Evolutionary conservation across 2,797 vertebrate species (phyloP).

Genomic region (Sciurus vulgaris): DNA sequence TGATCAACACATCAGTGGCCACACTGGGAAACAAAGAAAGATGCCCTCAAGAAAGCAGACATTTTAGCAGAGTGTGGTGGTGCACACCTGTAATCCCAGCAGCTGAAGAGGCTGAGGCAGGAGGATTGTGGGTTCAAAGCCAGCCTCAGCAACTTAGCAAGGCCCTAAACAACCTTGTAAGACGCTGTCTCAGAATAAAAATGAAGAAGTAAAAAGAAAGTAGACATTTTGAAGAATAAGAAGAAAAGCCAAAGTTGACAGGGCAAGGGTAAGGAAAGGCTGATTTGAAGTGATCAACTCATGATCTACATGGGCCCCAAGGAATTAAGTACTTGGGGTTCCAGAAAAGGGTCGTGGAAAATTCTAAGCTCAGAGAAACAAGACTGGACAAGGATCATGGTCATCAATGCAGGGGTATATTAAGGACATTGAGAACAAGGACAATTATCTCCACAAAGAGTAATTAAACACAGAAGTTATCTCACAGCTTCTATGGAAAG

Average conservation of each 20-base stretch:
- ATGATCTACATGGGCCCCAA: background rate
- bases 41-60: background rate
- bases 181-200: no score
- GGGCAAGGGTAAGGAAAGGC: background rate
- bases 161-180: no score
- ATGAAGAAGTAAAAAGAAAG: no score
- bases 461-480: background rate
- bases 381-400: background rate
- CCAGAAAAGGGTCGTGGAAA: constrained; percentile 26
- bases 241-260: background rate
- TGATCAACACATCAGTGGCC: background rate
- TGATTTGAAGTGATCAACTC: background rate
- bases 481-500: constrained; percentile 17
- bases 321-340: background rate
- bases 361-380: background rate
- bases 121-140: no score
- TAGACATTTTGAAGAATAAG: background rate
- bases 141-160: no score
- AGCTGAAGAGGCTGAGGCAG: no score
- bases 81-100: no score
- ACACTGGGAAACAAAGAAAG: background rate
- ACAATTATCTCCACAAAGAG: background rate
- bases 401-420: constrained; percentile 2
- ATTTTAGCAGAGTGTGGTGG: no score
- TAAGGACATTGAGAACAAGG: background rate